Base-by-base conservation (phyloP, 23 tunicate genomes). In the Pegea sp. region DNA sequence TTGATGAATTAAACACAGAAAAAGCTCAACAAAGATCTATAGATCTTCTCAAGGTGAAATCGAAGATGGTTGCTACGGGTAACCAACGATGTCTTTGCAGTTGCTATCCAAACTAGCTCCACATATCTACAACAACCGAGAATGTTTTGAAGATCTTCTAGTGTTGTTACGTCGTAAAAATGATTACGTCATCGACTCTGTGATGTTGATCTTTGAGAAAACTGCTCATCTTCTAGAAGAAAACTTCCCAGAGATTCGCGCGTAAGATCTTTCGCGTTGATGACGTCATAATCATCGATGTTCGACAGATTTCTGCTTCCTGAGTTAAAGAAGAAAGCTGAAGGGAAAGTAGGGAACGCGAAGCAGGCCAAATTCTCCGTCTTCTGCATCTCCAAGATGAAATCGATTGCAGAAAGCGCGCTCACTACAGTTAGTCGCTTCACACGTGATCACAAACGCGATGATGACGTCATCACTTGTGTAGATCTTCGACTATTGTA, bases 361-460 rank as follows among this genome's bases (percentile, higher is more conserved):
- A 44, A 42, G 24, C 76, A 72, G 52, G 95, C 71, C 4, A 84
- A 84, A 59, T 64, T 68, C 44, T 76, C 95, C 3, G 54, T 84
- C 1, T 64, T 54, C 54, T 67, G 76, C 68, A 63, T 84, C 43
- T 68, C 67, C 56, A 26, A 66, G 52, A 63, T 84, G 34, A 34
- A 42, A 18, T 84, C 95, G 27, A 72, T n/a, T 73, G 29, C 44
- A 68, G 6, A 77, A 84, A 29, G 51, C 72, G 13, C 76, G 77
- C 1, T 59, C 74, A 16, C 63, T 74, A 71, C 84, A 84, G 81
- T 74, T 68, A 23, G n/a, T n/a, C n/a, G n/a, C n/a, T n/a, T n/a
- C n/a, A n/a, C n/a, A n/a, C n/a, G n/a, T n/a, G n/a, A n/a, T n/a
- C n/a, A n/a, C n/a, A n/a, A n/a, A n/a, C n/a, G n/a, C n/a, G n/a